These are phyloP conservation scores for Bambusicola thoracicus DNA, from an alignment of 2,113 vertebrate genomes.

Conservation along the genomic window DNA sequence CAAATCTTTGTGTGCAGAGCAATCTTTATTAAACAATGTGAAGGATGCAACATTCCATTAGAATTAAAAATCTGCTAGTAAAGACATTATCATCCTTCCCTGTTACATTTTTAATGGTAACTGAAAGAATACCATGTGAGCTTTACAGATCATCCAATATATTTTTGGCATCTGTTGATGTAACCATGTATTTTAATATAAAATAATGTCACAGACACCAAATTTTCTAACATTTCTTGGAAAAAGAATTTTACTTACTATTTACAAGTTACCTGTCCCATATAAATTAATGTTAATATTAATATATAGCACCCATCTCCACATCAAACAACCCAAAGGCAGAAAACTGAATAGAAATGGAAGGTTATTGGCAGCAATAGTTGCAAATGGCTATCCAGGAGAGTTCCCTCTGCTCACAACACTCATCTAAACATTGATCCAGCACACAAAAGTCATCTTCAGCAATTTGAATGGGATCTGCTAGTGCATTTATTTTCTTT, in stretches of 20 bases:
- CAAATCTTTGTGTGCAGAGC: background rate
- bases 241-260: background rate
- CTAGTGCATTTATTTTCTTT: background rate
- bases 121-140: background rate
- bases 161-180: background rate
- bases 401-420: background rate
- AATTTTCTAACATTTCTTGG: background rate
- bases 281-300: background rate
- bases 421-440: conserved; percentile 40
- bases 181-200: background rate
- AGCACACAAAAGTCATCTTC: background rate
- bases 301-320: background rate
- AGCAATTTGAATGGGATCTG: background rate
- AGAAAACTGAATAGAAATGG: conserved; percentile 15
- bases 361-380: conserved; percentile 9
- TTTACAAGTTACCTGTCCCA: background rate
- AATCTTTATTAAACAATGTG: background rate
- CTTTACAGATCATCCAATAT: background rate
- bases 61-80: background rate
- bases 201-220: background rate
- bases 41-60: background rate
- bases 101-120: background rate
- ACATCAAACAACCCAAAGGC: background rate
- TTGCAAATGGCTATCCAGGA: background rate
- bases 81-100: background rate